Evolutionary conservation across 2,113 vertebrate species (phyloP).

Genomic region (Plestiodon gilberti): DNA sequence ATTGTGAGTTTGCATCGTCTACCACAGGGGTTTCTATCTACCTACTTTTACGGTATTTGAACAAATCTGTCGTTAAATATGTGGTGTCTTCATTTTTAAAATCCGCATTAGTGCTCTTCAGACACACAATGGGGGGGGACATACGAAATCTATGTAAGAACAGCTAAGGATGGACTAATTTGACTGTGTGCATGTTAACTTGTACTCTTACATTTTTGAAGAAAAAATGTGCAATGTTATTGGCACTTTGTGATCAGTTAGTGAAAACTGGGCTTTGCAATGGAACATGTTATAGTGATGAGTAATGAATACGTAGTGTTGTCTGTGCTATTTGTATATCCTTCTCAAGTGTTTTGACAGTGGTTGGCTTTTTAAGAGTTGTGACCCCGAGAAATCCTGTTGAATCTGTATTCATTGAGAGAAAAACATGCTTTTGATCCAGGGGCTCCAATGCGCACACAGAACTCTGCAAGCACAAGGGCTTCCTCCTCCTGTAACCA

Average conservation of each 20-base stretch:
- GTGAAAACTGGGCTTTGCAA: constrained; percentile 58
- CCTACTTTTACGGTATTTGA: not conserved
- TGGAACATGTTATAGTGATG: constrained; percentile 38
- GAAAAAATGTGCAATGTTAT: constrained; percentile 59
- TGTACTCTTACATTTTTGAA: constrained; percentile 5
- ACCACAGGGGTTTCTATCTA: not conserved
- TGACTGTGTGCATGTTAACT: not conserved
- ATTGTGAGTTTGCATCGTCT: not conserved
- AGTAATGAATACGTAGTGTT: constrained; percentile 40
- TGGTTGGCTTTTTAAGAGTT: constrained; percentile 44
- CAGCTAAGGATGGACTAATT: constrained; percentile 16
- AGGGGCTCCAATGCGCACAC: not conserved
- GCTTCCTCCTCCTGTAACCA: not conserved
- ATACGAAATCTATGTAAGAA: constrained; percentile 5
- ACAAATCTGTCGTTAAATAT: constrained; percentile 12
- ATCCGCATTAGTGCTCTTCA: constrained; percentile 19
- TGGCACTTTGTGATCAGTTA: constrained; percentile 59
- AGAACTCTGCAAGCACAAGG: not conserved
- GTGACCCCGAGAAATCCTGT: constrained; percentile 41
- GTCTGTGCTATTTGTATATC: constrained; percentile 31
- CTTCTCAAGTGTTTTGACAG: constrained; percentile 28
- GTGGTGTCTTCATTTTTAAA: constrained; percentile 6
- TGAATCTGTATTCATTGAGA: constrained; percentile 18
- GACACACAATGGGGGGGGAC: not conserved
- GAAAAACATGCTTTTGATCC: constrained; percentile 13